Evolutionary conservation across 1,140 invertebrate species (phyloP).

Genomic region (Varroa destructor): DNA sequence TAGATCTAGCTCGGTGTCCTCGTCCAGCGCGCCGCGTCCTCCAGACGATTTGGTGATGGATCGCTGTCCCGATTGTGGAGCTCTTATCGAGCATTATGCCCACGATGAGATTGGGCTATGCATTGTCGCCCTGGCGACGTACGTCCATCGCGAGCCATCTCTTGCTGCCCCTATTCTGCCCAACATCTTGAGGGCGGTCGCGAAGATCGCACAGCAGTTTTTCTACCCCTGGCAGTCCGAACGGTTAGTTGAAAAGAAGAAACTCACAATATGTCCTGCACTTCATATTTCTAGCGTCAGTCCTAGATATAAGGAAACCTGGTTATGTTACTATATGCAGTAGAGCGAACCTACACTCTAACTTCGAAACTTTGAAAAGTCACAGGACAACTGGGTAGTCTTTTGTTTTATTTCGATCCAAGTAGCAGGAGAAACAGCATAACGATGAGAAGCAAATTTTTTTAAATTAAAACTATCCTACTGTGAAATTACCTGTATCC

Average conservation of each 20-base stretch:
- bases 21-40: constrained; percentile 27
- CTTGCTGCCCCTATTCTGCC: constrained; percentile 81
- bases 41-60: constrained; percentile 35
- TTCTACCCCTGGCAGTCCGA: constrained; percentile 73
- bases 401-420: too few relatives aligned
- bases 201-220: constrained; percentile 46
- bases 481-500: too few relatives aligned
- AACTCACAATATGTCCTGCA: not conserved
- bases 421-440: too few relatives aligned
- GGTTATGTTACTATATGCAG: not conserved
- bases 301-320: not conserved
- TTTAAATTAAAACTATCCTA: too few relatives aligned
- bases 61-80: constrained; percentile 44
- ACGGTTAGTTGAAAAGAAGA: constrained; percentile 41
- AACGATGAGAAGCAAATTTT: too few relatives aligned
- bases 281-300: not conserved
- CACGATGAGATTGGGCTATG: constrained; percentile 91
- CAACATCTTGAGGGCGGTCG: constrained; percentile 71
- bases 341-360: not conserved
- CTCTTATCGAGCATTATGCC: constrained; percentile 75
- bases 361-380: too few relatives aligned
- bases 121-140: constrained; percentile 82
- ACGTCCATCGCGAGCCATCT: constrained; percentile 84
- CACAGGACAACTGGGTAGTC: too few relatives aligned
- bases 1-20: constrained; percentile 22